Percentiles rank a stretch among this genome's conserved stretches.
Conservation (phyloP, 2,888 invertebrate genomes). For the Pachycephus smyrnensis region DNA sequence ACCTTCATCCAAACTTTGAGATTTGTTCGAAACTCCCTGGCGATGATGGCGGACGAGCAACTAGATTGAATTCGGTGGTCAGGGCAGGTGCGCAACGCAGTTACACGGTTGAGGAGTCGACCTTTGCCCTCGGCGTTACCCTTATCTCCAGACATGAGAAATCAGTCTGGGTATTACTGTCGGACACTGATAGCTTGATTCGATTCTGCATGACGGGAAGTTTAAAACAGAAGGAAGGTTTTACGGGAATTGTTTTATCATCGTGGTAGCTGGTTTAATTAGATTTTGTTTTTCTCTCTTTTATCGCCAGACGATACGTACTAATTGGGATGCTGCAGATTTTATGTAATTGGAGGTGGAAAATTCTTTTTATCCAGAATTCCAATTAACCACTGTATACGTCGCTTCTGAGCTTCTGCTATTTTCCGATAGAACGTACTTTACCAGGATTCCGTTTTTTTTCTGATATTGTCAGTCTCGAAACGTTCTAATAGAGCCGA, state of each 20-base stretch:
- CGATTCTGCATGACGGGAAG: background rate
- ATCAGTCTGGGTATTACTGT: background rate
- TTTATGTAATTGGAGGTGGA: background rate
- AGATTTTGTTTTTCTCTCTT: background rate
- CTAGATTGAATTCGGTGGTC: background rate
- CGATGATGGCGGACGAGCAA: constrained; percentile 7
- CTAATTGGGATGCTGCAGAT: background rate
- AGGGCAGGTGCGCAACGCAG: constrained; percentile 4
- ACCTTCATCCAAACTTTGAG: constrained; percentile 19
- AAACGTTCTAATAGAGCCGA: background rate
- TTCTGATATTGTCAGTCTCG: background rate
- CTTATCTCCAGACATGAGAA: background rate
- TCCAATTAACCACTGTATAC: background rate
- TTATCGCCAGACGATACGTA: background rate
- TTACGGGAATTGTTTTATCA: background rate
- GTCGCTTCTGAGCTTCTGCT: too few relatives aligned
- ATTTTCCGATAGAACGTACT: background rate
- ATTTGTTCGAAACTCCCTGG: constrained; percentile 12
- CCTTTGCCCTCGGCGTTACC: constrained; percentile 19
- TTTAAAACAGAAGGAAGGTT: background rate
- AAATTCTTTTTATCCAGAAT: background rate
- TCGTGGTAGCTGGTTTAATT: background rate
- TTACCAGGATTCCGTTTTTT: background rate
- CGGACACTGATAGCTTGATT: background rate
- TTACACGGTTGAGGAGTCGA: constrained; percentile 23